Evolutionary conservation across 2,797 vertebrate species (phyloP), one percentile per base, ranked within the genome.

Genomic region (Octomys mimax): DNA sequence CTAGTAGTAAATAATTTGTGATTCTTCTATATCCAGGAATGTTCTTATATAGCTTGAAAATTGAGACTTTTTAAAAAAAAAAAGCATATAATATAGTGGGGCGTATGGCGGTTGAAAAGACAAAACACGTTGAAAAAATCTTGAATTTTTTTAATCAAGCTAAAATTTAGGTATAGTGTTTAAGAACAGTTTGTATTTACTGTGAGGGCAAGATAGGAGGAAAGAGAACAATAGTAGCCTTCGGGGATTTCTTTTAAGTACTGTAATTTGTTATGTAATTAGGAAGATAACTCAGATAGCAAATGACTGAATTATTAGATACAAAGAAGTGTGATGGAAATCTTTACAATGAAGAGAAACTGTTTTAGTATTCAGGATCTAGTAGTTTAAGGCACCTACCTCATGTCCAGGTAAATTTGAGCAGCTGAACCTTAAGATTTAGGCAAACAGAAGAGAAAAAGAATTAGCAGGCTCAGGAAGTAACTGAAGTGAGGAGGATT

Each of bases 11-110:
- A 46, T 88, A 61, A 46, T 82, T 92, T 94, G 33, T 83, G 49
- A 79, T 81, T 95, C 93, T 89, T 68, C 93, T 96, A 88, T 71
- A 88, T 70, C 21, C 90, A 57, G 33, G 10, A 94, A 70, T 82
- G 14, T 68, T 46, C 71, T 89, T 89, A 80, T 26, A 66, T 87
- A n/a, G 26, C 36, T 85, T 92, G 36, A 89, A 93, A 92, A 81
- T 68, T 78, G 24, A 19, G 3, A 78, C 21, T 92, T 93, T 81
- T n/a, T n/a, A n/a, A 39, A 39, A 57, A 87, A 54, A 52, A 71
- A 62, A 79, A 93, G 24, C 22, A 61, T 93, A 8, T 49, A 91
- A 92, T 70, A 89, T 75, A 89, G 28, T 86, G 90, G 66, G 26
- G 1, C 33, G 84, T 49, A 81, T 3, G 78, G 61, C 93, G 2